phyloP scores from a whole-genome alignment of 2,113 vertebrate species.

The Bos javanicus region DNA sequence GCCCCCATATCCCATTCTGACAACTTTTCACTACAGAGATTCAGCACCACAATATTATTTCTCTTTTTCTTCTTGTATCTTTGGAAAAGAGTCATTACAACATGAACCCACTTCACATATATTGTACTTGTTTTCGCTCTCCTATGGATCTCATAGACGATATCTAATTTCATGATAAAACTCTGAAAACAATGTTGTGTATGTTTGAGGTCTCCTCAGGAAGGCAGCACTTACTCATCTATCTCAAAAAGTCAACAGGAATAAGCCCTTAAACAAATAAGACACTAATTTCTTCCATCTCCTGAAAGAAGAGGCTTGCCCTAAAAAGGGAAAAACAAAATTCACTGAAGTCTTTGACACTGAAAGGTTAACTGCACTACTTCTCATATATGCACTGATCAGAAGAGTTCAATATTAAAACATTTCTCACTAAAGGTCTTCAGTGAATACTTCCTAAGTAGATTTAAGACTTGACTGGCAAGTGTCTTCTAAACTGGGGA shows the following conservation, averaged over 20 bases:
- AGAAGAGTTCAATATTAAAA: background rate
- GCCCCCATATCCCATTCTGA: background rate
- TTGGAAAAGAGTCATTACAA: background rate
- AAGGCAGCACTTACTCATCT: constrained; percentile 59
- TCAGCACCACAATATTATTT: background rate
- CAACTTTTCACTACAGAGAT: background rate
- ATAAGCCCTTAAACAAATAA: constrained; percentile 43
- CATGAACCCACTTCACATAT: background rate
- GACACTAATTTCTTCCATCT: constrained; percentile 32
- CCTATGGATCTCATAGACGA: background rate
- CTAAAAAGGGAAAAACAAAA: background rate
- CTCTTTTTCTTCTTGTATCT: background rate
- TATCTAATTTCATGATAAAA: constrained; percentile 13
- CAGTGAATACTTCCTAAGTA: background rate
- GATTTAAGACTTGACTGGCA: background rate
- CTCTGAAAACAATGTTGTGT: constrained; percentile 41
- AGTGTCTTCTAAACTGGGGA: background rate
- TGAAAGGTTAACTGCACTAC: background rate
- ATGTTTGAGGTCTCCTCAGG: constrained; percentile 33
- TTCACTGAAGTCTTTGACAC: background rate
- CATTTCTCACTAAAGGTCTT: background rate
- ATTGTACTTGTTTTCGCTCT: background rate
- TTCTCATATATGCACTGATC: background rate
- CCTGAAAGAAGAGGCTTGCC: background rate
- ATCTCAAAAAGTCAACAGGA: constrained; percentile 55